Base-by-base conservation (phyloP, 2,113 vertebrate genomes). In the Tapirus terrestris region DNA sequence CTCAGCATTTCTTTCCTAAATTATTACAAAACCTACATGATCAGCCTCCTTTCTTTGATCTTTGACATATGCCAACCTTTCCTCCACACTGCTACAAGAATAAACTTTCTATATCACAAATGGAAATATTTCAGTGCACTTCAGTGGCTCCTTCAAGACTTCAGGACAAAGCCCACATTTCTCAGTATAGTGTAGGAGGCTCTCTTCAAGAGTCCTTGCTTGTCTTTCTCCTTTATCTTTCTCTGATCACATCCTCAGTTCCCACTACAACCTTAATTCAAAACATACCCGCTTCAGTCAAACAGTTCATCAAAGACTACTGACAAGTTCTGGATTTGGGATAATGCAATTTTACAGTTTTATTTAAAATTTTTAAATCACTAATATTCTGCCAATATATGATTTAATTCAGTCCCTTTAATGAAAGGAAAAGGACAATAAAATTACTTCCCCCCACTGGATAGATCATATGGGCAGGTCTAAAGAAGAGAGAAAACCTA, bases 21-120 rank as follows among this genome's bases (percentile, higher is more conserved):
- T 65, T 76, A 80, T 63, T 51, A 94, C 20, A 93, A 77, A 87
- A 93, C 48, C 61, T 68, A 87, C 31, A 67, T 68, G 68, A 85
- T 73, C 51, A 39, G n/a, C 51, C 39, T 93, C 73, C 36, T 17
- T 73, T 83, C 33, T 87, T 60, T 58, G 31, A 87, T 60, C 51
- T 77, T 58, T 87, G 73, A 67, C 31, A 93, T 11, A 68, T 11
- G 61, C 51, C 48, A 36, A 70, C 36, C 31, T 79, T 77, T 45
- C 36, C 31, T 77, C 48, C 36, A 60, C 73, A 93, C 7, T 84
- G 27, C 81, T 76, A 36, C 27, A 85, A 67, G 61, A 93, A 76
- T 77, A 25, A 77, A 67, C 48, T 56, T 72, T 48, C 68, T 45
- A 21, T 77, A 67, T 58, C 4, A 68, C 29, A 79, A 94, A 60